Evolutionary conservation across 2,113 vertebrate genomes (phyloP).

Genomic region (Engraulis encrasicolus): DNA sequence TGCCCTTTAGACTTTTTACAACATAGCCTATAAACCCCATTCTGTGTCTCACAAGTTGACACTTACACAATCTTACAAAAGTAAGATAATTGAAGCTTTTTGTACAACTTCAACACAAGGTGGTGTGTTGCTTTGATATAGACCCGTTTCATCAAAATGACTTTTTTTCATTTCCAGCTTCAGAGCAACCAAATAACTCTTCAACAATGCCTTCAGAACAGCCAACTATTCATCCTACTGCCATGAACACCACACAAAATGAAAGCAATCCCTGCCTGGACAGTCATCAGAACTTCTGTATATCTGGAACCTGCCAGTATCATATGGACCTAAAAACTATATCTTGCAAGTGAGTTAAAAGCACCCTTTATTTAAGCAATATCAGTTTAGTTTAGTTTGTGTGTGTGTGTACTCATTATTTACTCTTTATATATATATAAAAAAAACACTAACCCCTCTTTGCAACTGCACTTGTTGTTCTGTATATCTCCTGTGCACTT

Average conservation of each 20-base stretch:
- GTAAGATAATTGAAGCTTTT: neutral
- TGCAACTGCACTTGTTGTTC: too few species aligned
- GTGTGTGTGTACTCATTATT: too few species aligned
- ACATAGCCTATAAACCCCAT: neutral
- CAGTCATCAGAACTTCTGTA: constrained; percentile 83
- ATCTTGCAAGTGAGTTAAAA: constrained; percentile 80
- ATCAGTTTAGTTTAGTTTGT: too few species aligned
- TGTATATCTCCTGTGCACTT: too few species aligned
- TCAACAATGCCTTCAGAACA: neutral
- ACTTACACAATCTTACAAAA: neutral
- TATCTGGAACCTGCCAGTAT: constrained; percentile 83
- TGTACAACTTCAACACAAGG: neutral
- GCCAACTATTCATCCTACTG: constrained; percentile 44
- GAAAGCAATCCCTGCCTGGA: constrained; percentile 81
- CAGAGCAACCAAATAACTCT: neutral
- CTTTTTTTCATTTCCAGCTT: neutral
- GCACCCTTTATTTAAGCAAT: neutral
- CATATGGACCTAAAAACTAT: constrained; percentile 71
- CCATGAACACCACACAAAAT: constrained; percentile 75
- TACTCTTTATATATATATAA: too few species aligned
- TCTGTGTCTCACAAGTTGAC: neutral
- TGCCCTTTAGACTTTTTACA: constrained; percentile 15
- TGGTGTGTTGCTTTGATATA: neutral
- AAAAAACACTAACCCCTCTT: too few species aligned
- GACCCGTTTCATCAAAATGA: neutral